Base-by-base conservation (phyloP, 1,140 invertebrate genomes). In the Phthorimaea operculella region DNA sequence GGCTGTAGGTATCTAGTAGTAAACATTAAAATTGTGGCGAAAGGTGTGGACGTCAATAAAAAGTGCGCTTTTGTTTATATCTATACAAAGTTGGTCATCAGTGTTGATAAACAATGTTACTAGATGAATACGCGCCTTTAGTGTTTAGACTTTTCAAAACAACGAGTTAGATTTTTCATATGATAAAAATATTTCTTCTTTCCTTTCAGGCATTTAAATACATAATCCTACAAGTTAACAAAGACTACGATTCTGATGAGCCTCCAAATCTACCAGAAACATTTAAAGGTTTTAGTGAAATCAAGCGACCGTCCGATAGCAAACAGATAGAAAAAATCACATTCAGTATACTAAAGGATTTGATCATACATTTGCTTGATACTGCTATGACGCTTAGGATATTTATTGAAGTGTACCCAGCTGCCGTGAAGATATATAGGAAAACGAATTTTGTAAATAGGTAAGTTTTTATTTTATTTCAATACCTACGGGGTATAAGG, bases 311-410 rank as follows among this genome's bases (percentile, higher is more conserved):
- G 0, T 59, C 76, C 5, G 64, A 61, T 33, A 58, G 42, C 6
- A 56, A 45, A 21, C 64, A 60, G n/a, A 47, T 3, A n/a, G 74
- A 72, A 7, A 79, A 85, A 51, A 72, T 89, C 34, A 87, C 80
- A 1, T 68, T 87, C 3, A 54, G 66, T 17, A 79, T 87, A 1
- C 83, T 93, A 15, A 86, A 89, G 57, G 92, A 94, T 74, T 74
- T 93, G n/a, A 85, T 92, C n/a, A 67, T 91, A 18, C 92, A 92
- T 66, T 66, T 93, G 12, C 64, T 92, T 57, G 93, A 95, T 72
- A 90, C 88, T 36, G 86, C 90, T 7, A 87, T 89, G 55, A 93
- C 91, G 1, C 66, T 94, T 45, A 85, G 85, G 55, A 70, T 89
- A 61, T 91, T 94, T 63, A 58, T 94, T 39, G 87, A 90, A 28